phyloP scores from a whole-genome alignment of 2,113 vertebrate species.

The Anser cygnoides region DNA sequence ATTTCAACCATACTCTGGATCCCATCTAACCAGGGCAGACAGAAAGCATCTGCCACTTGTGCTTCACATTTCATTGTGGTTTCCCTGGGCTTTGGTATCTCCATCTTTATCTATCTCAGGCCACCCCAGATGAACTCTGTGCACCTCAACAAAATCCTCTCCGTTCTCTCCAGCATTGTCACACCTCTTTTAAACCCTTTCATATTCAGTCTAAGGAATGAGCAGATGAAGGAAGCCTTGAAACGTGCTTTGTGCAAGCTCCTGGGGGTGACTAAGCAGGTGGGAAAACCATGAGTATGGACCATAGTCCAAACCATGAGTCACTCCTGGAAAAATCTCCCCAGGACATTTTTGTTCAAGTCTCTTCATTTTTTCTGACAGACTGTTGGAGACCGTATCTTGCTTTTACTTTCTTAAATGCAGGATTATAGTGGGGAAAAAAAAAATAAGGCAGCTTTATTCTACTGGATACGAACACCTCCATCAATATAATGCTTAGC shows the following conservation, averaged over 20 bases:
- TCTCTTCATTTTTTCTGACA: background rate
- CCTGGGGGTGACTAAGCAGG: background rate
- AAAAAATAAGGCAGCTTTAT: background rate
- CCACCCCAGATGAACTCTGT: too few species aligned
- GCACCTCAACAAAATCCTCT: too few species aligned
- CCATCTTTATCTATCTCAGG: too few species aligned
- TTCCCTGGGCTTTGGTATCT: too few species aligned
- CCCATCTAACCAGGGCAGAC: too few species aligned
- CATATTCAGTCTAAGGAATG: constrained; percentile 38
- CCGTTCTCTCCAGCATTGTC: too few species aligned
- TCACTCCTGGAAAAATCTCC: background rate
- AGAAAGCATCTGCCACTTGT: too few species aligned
- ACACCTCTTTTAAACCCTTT: too few species aligned
- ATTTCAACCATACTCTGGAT: too few species aligned
- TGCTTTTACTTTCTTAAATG: too few species aligned
- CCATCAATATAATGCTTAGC: background rate
- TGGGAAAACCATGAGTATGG: background rate
- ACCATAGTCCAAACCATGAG: too few species aligned
- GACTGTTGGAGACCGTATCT: background rate
- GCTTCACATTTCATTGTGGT: too few species aligned
- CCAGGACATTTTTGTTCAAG: background rate
- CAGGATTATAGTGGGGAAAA: background rate
- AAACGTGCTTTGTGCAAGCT: background rate
- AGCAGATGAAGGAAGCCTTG: background rate
- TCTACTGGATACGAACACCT: background rate